A percentile compares a stretch with the other conserved stretches of the same genome.
Conservation (phyloP, 2,888 invertebrate species). For the Agrenia bidenticulata region DNA sequence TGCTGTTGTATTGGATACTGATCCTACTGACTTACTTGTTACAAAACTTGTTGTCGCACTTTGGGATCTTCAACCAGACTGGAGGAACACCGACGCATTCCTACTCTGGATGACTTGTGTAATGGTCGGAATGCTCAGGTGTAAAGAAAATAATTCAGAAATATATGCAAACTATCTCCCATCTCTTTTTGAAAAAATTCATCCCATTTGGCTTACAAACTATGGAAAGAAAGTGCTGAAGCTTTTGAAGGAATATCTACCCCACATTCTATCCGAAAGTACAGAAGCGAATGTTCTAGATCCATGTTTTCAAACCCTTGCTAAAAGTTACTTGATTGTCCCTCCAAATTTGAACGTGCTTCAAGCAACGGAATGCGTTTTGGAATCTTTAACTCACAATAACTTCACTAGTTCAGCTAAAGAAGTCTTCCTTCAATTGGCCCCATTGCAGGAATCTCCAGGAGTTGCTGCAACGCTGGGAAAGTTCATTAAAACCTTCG, state of each 20-base stretch:
- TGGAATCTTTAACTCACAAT: constrained; percentile 30
- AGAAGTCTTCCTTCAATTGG: constrained; percentile 47
- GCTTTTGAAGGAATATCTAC: constrained; percentile 38
- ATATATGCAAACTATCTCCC: constrained; percentile 34
- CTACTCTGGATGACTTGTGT: constrained; percentile 46
- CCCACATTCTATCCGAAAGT: constrained; percentile 34
- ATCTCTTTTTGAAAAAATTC: constrained; percentile 37
- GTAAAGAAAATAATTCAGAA: constrained; percentile 21
- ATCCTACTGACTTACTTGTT: constrained; percentile 33
- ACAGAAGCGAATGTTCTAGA: constrained; percentile 31
- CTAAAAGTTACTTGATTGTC: constrained; percentile 47
- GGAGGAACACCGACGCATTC: constrained; percentile 47
- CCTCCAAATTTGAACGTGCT: constrained; percentile 49
- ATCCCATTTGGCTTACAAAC: constrained; percentile 40
- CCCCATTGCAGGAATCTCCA: constrained; percentile 37
- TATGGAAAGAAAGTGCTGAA: constrained; percentile 34
- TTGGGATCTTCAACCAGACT: constrained; percentile 50
- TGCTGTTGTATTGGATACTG: constrained; percentile 24
- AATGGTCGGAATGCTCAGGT: constrained; percentile 42
- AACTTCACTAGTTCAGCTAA: constrained; percentile 37
- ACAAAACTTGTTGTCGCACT: constrained; percentile 42
- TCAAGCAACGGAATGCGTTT: constrained; percentile 33
- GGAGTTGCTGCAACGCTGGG: constrained; percentile 37
- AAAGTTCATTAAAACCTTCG: constrained; percentile 47
- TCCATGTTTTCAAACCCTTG: constrained; percentile 36